A percentile compares a stretch with the other conserved stretches of the same genome.
phyloP scores from a whole-genome alignment of 2,888 invertebrate species.

The Carcina quercana region DNA sequence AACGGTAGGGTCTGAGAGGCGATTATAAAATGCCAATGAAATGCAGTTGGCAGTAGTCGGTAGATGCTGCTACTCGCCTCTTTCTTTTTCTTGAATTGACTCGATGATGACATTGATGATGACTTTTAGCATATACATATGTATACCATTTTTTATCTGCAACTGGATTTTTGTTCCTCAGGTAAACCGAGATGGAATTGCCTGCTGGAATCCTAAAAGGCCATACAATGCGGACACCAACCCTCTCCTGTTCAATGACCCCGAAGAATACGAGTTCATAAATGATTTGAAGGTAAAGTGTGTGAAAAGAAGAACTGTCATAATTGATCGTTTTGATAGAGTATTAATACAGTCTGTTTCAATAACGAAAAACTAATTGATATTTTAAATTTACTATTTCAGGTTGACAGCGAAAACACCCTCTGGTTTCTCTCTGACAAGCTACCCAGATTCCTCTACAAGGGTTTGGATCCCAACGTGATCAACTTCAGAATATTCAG shows the following conservation, averaged over 20 bases:
- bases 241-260: constrained; percentile 79
- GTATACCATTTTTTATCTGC: neutral
- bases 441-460: constrained; percentile 82
- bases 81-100: too few relatives aligned
- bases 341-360: neutral
- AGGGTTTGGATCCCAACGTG: constrained; percentile 77
- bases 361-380: neutral
- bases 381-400: too few relatives aligned
- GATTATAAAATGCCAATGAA: too few relatives aligned
- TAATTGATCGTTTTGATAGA: too few relatives aligned
- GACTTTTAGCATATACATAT: neutral
- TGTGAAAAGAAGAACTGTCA: too few relatives aligned
- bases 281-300: constrained; percentile 85
- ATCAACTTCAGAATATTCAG: constrained; percentile 80
- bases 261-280: constrained; percentile 81
- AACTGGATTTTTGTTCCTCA: constrained; percentile 28
- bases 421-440: constrained; percentile 86
- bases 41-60: too few relatives aligned
- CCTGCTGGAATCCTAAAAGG: constrained; percentile 85
- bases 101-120: too few relatives aligned
- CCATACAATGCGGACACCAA: constrained; percentile 78
- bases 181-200: constrained; percentile 83
- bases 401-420: constrained; percentile 70
- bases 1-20: too few relatives aligned
- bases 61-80: too few relatives aligned